Evolutionary conservation across 2,113 vertebrate species (phyloP), one percentile per base, ranked within the genome.

Genomic region (Todiramphus saurophagus): DNA sequence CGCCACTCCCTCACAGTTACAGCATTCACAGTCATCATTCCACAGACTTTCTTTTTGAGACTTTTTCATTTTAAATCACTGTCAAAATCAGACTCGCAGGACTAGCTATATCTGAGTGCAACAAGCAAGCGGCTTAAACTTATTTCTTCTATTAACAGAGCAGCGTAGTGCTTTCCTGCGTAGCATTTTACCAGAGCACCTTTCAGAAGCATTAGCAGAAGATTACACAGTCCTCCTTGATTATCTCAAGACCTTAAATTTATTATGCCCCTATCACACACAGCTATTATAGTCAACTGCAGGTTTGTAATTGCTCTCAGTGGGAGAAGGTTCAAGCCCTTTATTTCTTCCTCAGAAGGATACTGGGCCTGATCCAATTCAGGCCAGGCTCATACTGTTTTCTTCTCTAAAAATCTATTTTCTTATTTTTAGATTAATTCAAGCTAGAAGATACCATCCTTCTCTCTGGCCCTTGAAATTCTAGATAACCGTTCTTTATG

Each of bases 231-330:
- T 64, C 68, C 46, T 90, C 83, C 79, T 75, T 95, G 88, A 96
- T 94, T 95, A 95, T 92, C 95, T 86, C 90, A 96, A 96, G 94
- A 87, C 92, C 93, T 95, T 87, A 94, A 68, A 96, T 92, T 90
- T 96, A 96, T 95, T 94, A 95, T 81, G 51, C 21, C 69, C 83
- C 80, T 95, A 94, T 96, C 90, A 76, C 81, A 94, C 48, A 88
- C 88, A 93, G 90, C 77, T 93, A 82, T 95, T 89, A 90, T 53
- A 92, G 90, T 90, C 87, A 95, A 90, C 90, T 82, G 73, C 68
- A 96, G 80, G 86, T 90, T 89, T 90, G 88, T 93, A 96, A 95
- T 94, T 96, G 83, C 86, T 90, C 88, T 94, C 94, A 89, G 89
- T 90, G 48, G 96, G 91, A 96, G 83, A 92, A 93, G 76, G 92